These are phyloP conservation scores for Actinopyga echinites DNA, from an alignment of 53 echinoderm and acorn worm species.

Conservation along the genomic window DNA sequence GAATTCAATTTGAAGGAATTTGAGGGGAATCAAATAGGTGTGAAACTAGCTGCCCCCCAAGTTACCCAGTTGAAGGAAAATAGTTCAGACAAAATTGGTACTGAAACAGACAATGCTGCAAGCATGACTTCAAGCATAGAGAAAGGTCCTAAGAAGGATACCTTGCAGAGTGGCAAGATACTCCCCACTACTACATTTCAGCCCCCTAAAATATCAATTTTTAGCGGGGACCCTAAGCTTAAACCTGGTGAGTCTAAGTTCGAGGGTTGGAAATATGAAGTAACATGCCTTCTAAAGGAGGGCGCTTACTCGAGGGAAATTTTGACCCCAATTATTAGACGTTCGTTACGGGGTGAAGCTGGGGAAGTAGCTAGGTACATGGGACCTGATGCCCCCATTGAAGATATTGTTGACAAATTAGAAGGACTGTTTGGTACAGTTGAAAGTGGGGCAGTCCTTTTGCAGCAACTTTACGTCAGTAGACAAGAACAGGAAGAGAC, in stretches of 20 bases:
- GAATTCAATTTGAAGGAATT: background rate
- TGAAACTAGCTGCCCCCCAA: background rate
- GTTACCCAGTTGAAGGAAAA: background rate
- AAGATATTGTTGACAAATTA: background rate
- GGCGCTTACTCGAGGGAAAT: background rate
- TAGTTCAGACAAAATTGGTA: too few relatives aligned
- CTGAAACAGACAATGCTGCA: too few relatives aligned
- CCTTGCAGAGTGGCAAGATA: background rate
- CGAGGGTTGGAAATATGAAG: conserved; percentile 48
- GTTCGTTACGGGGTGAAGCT: conserved; percentile 12
- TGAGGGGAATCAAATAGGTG: background rate
- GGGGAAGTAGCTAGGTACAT: conserved; percentile 17
- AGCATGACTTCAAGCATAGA: too few relatives aligned
- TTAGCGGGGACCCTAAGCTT: background rate
- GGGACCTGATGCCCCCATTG: background rate
- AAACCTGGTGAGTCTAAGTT: conserved; percentile 16
- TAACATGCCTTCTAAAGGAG: conserved; percentile 24
- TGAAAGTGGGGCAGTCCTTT: conserved; percentile 17
- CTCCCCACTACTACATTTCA: background rate
- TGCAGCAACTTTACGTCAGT: conserved; percentile 1
- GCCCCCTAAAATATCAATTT: background rate
- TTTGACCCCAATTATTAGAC: conserved; percentile 1
- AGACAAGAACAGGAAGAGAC: background rate
- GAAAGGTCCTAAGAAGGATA: background rate
- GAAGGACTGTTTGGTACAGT: conserved; percentile 27